Base-by-base conservation (phyloP, 2,888 invertebrate species). In the Mallateleia sp. region DNA sequence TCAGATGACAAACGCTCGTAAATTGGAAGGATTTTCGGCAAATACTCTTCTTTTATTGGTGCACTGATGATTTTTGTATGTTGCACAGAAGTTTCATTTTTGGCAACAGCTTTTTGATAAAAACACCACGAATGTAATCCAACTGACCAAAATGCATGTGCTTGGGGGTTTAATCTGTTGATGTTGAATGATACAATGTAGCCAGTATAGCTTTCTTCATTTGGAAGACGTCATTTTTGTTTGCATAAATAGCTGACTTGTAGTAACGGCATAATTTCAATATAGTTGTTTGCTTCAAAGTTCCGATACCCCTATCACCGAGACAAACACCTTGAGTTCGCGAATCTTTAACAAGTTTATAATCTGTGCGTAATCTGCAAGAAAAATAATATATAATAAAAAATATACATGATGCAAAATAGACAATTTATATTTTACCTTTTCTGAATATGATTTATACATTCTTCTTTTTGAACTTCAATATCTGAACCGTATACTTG, bases 1-100 rank as follows among this genome's bases (percentile, higher is more conserved):
- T 47, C 47, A 2, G 47, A 64, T 25, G 64, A 64, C 5, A 45
- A 22, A 28, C 50, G 32, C 50, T 66, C 50, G 14, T 66, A 66
- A 66, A 66, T 66, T 25, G 66, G 66, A 24, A 66, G 50, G 18
- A 66, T 47, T 32, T 50, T 50, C 50, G 24, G 18, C 20, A 66
- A 66, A 20, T 66, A 66, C n/a, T 66, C 64, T 66, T 66, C 45
- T 66, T 66, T 66, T 22, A 47, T 18, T 5, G 64, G 45, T 11
- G 47, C 15, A 20, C 66, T 25, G n/a, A 66, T 50, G 3, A 50
- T 66, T 32, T 42, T 32, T 18, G 8, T 28, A 38, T 66, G 66
- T 1, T 20, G 18, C 8, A 50, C 66, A 15, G 20, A 28, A 24
- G 66, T 50, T 32, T 47, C 25, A 8, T 50, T 11, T 3, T 22